Percentiles rank a stretch among this genome's conserved stretches.
phyloP scores from a whole-genome alignment of 2,797 vertebrate species.

The Xenops minutus region DNA sequence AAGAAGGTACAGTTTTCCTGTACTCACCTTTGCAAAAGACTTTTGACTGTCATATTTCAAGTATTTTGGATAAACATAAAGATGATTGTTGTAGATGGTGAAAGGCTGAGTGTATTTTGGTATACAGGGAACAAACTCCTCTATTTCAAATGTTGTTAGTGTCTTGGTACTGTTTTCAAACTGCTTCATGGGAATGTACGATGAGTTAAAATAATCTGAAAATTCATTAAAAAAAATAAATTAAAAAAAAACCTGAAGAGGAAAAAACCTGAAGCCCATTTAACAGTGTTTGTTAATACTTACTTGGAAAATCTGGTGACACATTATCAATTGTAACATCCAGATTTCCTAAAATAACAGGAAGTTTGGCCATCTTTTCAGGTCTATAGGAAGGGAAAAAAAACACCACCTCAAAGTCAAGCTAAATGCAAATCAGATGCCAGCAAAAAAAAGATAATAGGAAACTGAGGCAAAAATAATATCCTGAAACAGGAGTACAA shows the following conservation, averaged over 20 bases:
- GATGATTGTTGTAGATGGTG: slow-evolving; percentile 95
- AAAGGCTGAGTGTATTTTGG: slow-evolving; percentile 94
- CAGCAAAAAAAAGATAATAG: slow-evolving; percentile 22
- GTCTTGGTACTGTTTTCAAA: slow-evolving; percentile 82
- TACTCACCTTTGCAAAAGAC: slow-evolving; percentile 89
- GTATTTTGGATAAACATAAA: slow-evolving; percentile 93
- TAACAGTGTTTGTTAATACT: slow-evolving; percentile 59
- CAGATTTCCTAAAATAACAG: slow-evolving; percentile 93
- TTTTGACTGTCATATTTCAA: slow-evolving; percentile 97
- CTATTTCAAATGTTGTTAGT: slow-evolving; percentile 86
- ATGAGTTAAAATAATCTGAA: slow-evolving; percentile 94
- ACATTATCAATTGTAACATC: slow-evolving; percentile 92
- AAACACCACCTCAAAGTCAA: not conserved
- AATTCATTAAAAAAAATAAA: slow-evolving; percentile 55
- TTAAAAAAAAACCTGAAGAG: slow-evolving; percentile 7
- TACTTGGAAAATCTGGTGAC: slow-evolving; percentile 90
- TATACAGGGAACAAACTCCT: slow-evolving; percentile 94
- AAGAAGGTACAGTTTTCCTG: not conserved
- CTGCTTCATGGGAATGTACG: slow-evolving; percentile 91
- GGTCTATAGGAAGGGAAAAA: slow-evolving; percentile 78
- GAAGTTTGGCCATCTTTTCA: slow-evolving; percentile 97
- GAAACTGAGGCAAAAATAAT: slow-evolving; percentile 46
- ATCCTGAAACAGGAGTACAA: slow-evolving; percentile 38
- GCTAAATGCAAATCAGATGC: not conserved
- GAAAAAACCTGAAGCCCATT: slow-evolving; percentile 12